These are phyloP conservation scores for Ceriagrion tenellum DNA, from an alignment of 2,888 invertebrate genomes.

Conservation along the genomic window DNA sequence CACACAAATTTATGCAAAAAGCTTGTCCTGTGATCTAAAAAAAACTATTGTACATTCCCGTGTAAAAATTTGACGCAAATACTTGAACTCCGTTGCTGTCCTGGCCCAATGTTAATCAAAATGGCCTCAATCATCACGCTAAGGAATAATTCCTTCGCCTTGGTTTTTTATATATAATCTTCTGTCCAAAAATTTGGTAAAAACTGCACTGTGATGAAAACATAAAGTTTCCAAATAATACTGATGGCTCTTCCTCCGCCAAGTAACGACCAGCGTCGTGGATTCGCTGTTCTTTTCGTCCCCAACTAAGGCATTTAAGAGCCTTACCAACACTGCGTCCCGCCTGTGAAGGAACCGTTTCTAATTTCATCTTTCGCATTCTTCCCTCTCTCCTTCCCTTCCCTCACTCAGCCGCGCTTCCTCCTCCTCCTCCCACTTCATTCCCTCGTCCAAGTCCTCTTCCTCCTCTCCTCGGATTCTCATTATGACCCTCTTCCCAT, in stretches of 20 bases:
- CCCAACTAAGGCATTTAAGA: not conserved
- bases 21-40: too few species aligned
- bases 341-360: not conserved
- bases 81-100: too few species aligned
- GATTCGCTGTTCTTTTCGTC: not conserved
- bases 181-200: too few species aligned
- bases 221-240: too few species aligned
- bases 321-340: not conserved
- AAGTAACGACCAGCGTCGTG: not conserved
- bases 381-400: not conserved
- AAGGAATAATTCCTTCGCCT: too few species aligned
- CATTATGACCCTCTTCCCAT: not conserved
- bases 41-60: too few species aligned
- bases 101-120: too few species aligned
- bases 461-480: not conserved
- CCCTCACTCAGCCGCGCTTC: not conserved
- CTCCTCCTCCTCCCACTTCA: not conserved
- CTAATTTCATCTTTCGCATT: conserved; percentile 28
- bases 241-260: not conserved
- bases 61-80: too few species aligned
- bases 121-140: too few species aligned
- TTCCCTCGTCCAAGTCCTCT: conserved; percentile 7
- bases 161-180: too few species aligned
- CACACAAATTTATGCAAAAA: too few species aligned
- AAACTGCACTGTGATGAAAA: too few species aligned